Evolutionary conservation across 2,888 invertebrate species (phyloP), one percentile per base, ranked within the genome.

Genomic region (Cantharis nigra): DNA sequence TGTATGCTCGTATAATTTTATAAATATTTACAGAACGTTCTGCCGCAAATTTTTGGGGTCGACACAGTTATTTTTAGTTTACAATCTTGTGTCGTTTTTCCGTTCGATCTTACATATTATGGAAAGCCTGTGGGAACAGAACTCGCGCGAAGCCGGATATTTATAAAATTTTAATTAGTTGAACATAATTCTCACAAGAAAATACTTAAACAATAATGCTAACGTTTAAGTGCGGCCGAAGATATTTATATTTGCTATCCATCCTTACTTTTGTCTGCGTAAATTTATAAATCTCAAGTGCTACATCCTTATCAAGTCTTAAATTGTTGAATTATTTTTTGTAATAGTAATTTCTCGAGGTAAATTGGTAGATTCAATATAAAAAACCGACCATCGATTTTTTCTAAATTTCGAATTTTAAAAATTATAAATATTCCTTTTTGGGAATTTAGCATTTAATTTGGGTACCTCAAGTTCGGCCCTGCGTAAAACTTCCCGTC

Each of bases 261-360:
- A n/a, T 49, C 33, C n/a, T 49, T 49, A 49, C 33, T 49, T 33
- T 49, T 49, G 33, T 49, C 13, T 49, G 33, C 5, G 33, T 49
- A 49, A 49, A 49, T 71, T 62, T 74, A 74, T 63, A 65, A 74
- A 77, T 74, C 71, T 77, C 77, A 77, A 77, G 77, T 69, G 74
- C 71, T 71, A 74, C 71, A 77, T 77, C 77, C 76, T 72, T 33
- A 76, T 72, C 63, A 71, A 76, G 63, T n/a, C 49, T 49, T 49
- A 49, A 49, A 49, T 49, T 49, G 49, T n/a, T n/a, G 9, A 2
- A 49, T 49, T 49, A 49, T 49, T 49, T 49, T 49, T 49, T 2
- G n/a, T n/a, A 49, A 49, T 49, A n/a, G 7, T 49, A n/a, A 49
- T n/a, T n/a, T 7, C n/a, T 2, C n/a, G 2, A 49, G 49, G 49